Percentiles rank a stretch among this genome's conserved stretches.
phyloP scores from a whole-genome alignment of 2,113 vertebrate genomes.

The Sinocyclocheilus anophthalmus region DNA sequence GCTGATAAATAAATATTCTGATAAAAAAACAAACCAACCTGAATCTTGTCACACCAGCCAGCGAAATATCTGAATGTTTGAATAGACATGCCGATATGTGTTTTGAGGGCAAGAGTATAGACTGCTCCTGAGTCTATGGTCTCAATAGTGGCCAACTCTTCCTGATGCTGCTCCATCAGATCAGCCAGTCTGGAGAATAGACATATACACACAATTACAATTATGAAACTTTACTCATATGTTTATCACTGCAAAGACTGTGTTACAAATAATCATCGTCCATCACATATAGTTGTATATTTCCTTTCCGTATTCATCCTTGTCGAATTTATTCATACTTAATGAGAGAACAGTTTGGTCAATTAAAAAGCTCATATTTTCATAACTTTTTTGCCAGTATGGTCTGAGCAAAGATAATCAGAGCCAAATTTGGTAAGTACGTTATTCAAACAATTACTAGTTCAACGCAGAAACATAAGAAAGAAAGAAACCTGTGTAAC shows the following conservation, averaged over 20 bases:
- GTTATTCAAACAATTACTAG: not conserved
- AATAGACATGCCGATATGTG: slow-evolving; percentile 83
- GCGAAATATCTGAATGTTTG: slow-evolving; percentile 83
- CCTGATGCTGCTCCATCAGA: slow-evolving; percentile 82
- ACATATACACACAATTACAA: slow-evolving; percentile 21
- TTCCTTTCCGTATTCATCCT: not conserved
- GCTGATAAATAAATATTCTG: not conserved
- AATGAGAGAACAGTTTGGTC: not conserved
- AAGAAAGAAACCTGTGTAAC: not conserved
- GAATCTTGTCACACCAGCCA: slow-evolving; percentile 85
- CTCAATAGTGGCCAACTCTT: slow-evolving; percentile 82
- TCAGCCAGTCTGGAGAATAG: slow-evolving; percentile 74
- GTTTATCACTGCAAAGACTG: not conserved
- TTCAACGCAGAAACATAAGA: not conserved
- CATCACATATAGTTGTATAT: not conserved
- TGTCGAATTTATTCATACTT: not conserved
- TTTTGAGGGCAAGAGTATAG: slow-evolving; percentile 82
- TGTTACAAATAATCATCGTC: not conserved
- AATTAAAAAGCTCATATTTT: not conserved
- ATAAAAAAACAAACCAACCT: slow-evolving; percentile 65
- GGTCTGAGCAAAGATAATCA: not conserved
- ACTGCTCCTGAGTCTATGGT: slow-evolving; percentile 81
- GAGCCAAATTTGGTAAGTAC: not conserved
- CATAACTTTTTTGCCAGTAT: not conserved
- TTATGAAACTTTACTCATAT: not conserved